phyloP scores from a whole-genome alignment of 1,140 invertebrate genomes.

The Scaptomyza pallida region DNA sequence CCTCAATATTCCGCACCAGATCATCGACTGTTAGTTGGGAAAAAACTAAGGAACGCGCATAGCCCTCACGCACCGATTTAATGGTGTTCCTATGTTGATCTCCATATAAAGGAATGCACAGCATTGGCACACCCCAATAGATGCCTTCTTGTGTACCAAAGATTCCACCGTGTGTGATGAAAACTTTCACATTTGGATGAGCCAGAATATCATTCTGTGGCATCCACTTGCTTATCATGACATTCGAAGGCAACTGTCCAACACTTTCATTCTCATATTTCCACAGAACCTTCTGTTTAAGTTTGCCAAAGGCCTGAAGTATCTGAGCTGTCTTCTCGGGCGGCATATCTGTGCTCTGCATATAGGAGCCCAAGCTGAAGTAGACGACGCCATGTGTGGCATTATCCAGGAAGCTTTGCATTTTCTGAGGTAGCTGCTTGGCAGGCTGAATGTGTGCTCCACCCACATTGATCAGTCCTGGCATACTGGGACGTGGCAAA shows the following conservation, averaged over 20 bases:
- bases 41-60: slow-evolving; percentile 72
- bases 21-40: slow-evolving; percentile 67
- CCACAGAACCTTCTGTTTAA: slow-evolving; percentile 88
- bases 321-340: slow-evolving; percentile 78
- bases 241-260: slow-evolving; percentile 85
- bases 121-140: slow-evolving; percentile 87
- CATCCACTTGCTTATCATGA: slow-evolving; percentile 87
- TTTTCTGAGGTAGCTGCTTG: slow-evolving; percentile 81
- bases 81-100: slow-evolving; percentile 85
- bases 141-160: slow-evolving; percentile 88
- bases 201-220: slow-evolving; percentile 87
- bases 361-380: slow-evolving; percentile 87
- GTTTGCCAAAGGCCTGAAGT: slow-evolving; percentile 85
- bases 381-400: slow-evolving; percentile 86
- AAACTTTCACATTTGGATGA: slow-evolving; percentile 86
- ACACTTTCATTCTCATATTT: slow-evolving; percentile 85
- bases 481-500: slow-evolving; percentile 84
- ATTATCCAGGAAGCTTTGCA: slow-evolving; percentile 85
- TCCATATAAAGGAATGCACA: slow-evolving; percentile 87
- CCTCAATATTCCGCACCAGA: slow-evolving; percentile 63
- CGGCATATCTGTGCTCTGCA: slow-evolving; percentile 85
- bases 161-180: slow-evolving; percentile 88
- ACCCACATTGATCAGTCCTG: slow-evolving; percentile 85
- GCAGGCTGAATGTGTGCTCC: slow-evolving; percentile 84
- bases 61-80: slow-evolving; percentile 76